Evolutionary conservation across 2,797 vertebrate species (phyloP).

Genomic region (Rhynchonycteris naso): DNA sequence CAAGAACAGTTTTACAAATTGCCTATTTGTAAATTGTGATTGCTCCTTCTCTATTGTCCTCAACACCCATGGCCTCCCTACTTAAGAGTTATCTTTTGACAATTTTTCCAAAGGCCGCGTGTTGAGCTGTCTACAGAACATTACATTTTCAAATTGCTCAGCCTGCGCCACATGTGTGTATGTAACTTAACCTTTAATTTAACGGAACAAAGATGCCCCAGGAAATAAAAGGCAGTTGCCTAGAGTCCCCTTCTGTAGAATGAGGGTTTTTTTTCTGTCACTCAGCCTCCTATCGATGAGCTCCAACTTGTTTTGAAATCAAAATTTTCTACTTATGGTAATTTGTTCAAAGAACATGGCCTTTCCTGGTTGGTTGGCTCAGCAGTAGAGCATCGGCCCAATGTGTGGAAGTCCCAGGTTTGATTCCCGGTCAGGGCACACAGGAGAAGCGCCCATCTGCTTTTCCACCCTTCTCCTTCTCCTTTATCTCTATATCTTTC

Average conservation of each 20-base stretch:
- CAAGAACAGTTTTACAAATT: neutral
- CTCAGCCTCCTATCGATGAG: neutral
- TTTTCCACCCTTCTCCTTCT: no score
- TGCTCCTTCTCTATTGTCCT: neutral
- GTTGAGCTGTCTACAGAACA: neutral
- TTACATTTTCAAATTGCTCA: neutral
- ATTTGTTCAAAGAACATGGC: neutral
- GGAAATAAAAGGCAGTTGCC: neutral
- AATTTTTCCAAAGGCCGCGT: neutral
- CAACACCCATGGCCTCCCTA: neutral
- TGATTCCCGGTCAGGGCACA: no score
- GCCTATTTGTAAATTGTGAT: neutral
- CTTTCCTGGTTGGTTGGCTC: neutral
- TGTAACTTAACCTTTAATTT: neutral
- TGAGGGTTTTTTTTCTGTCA: fast-evolving
- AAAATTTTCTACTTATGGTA: neutral
- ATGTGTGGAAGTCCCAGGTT: no score
- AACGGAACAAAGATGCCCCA: neutral
- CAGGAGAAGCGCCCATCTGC: no score
- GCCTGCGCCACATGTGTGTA: neutral
- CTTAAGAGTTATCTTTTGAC: neutral
- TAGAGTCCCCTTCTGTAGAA: neutral
- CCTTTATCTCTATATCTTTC: no score
- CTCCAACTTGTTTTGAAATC: neutral
- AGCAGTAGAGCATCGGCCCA: no score